Conservation (phyloP, 2,888 invertebrate genomes). For the Ormyrus rosae region DNA sequence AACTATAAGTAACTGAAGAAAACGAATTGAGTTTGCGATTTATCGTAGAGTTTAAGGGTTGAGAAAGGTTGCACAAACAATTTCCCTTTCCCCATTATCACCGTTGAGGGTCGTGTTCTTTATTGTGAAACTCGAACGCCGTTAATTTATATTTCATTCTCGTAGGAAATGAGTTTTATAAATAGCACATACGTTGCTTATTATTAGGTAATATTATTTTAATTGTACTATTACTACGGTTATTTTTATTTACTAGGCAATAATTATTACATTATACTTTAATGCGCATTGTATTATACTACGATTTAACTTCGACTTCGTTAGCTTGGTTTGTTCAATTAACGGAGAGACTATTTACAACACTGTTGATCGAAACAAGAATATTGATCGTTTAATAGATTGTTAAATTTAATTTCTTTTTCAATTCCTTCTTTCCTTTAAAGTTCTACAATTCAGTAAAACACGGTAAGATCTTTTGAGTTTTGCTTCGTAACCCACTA, state of each 20-base stretch:
- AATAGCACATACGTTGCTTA: constrained; percentile 59
- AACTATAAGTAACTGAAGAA: constrained; percentile 6
- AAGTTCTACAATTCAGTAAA: neutral
- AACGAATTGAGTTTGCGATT: constrained; percentile 61
- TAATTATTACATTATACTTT: constrained; percentile 54
- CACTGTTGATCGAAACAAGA: constrained; percentile 65
- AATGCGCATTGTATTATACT: constrained; percentile 63
- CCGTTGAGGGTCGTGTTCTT: constrained; percentile 36
- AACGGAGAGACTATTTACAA: constrained; percentile 61
- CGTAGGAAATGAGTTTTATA: constrained; percentile 63
- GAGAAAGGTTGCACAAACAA: constrained; percentile 62
- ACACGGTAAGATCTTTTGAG: constrained; percentile 44
- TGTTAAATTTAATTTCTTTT: constrained; percentile 59
- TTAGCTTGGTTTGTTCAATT: constrained; percentile 67
- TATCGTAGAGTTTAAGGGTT: constrained; percentile 59
- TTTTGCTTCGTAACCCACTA: constrained; percentile 15
- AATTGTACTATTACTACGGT: constrained; percentile 47
- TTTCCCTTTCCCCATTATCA: constrained; percentile 39
- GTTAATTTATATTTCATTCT: constrained; percentile 57
- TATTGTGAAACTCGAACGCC: constrained; percentile 29
- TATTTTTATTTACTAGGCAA: constrained; percentile 54
- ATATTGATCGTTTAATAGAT: constrained; percentile 64
- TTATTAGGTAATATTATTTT: constrained; percentile 52
- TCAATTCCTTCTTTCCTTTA: constrained; percentile 40
- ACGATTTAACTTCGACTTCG: constrained; percentile 66